Evolutionary conservation across 2,888 invertebrate species (phyloP).

Genomic region (Epistrophella euchroma): DNA sequence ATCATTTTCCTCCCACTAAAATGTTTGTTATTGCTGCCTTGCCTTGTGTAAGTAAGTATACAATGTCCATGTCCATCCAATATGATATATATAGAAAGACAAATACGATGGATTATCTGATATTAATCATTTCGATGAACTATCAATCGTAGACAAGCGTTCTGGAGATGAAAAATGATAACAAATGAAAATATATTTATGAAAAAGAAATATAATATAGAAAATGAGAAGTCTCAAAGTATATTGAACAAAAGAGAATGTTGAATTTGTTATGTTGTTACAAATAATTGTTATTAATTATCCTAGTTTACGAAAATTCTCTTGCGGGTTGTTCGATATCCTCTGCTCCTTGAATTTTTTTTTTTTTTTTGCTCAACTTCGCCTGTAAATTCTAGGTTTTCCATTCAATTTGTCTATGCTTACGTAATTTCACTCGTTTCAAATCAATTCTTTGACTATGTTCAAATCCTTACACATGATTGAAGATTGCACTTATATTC

Average conservation of each 20-base stretch:
- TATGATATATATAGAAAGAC: background rate
- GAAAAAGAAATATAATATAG: background rate
- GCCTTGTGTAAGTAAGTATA: background rate
- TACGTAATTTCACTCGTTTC: background rate
- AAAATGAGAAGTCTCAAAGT: background rate
- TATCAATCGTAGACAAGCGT: slow-evolving; percentile 70
- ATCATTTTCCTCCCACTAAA: background rate
- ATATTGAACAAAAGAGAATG: slow-evolving; percentile 31
- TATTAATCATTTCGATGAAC: slow-evolving; percentile 74
- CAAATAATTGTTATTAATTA: slow-evolving; percentile 69
- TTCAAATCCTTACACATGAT: background rate
- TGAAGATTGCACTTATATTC: too few relatives aligned
- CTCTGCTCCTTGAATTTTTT: background rate
- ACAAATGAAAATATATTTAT: slow-evolving; percentile 39
- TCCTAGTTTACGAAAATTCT: slow-evolving; percentile 24
- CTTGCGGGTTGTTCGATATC: background rate
- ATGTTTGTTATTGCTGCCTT: background rate
- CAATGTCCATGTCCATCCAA: background rate
- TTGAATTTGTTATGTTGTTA: slow-evolving; percentile 58
- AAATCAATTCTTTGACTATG: background rate
- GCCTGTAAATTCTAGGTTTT: background rate
- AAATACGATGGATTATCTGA: slow-evolving; percentile 46
- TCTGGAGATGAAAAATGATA: slow-evolving; percentile 72
- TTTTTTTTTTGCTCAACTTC: background rate
- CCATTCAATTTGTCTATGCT: background rate